These are phyloP conservation scores for Sitophilus oryzae DNA, from an alignment of 1,140 invertebrate genomes.

Conservation along the genomic window DNA sequence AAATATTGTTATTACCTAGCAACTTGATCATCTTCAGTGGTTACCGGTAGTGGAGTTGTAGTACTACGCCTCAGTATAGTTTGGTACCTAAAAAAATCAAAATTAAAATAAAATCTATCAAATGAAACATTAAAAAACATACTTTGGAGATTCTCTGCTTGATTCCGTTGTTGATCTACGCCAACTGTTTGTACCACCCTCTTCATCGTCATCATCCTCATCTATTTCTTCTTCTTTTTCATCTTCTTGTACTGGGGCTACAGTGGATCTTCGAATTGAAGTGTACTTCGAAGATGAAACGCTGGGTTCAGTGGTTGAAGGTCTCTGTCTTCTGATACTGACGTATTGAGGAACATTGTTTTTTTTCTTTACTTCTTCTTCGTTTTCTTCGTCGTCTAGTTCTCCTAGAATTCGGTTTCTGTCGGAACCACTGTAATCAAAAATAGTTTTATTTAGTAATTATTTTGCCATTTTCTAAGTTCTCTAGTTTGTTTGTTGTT, in stretches of 20 bases:
- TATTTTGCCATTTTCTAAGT: too few relatives aligned
- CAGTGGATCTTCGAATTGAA: constrained; percentile 24
- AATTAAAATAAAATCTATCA: too few relatives aligned
- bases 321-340: constrained; percentile 57
- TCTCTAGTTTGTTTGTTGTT: too few relatives aligned
- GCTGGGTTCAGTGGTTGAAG: constrained; percentile 45
- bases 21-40: too few relatives aligned
- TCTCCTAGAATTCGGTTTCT: constrained; percentile 36
- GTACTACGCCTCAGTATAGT: constrained; percentile 25
- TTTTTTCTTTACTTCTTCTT: constrained; percentile 36
- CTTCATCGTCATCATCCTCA: constrained; percentile 14
- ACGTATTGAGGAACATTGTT: constrained; percentile 54
- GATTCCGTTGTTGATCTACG: constrained; percentile 44
- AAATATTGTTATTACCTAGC: too few relatives aligned
- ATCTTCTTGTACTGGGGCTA: constrained; percentile 6
- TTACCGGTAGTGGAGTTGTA: constrained; percentile 26
- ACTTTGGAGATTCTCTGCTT: background rate
- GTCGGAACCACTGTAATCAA: constrained; percentile 23
- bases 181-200: constrained; percentile 36
- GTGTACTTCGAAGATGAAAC: constrained; percentile 29
- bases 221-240: constrained; percentile 31
- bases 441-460: background rate
- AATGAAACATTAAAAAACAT: too few relatives aligned
- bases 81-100: constrained; percentile 25
- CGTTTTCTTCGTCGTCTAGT: constrained; percentile 32